A percentile compares a stretch with the other conserved stretches of the same genome.
phyloP scores from a whole-genome alignment of 2,888 invertebrate genomes.

The Hypena proboscidalis region DNA sequence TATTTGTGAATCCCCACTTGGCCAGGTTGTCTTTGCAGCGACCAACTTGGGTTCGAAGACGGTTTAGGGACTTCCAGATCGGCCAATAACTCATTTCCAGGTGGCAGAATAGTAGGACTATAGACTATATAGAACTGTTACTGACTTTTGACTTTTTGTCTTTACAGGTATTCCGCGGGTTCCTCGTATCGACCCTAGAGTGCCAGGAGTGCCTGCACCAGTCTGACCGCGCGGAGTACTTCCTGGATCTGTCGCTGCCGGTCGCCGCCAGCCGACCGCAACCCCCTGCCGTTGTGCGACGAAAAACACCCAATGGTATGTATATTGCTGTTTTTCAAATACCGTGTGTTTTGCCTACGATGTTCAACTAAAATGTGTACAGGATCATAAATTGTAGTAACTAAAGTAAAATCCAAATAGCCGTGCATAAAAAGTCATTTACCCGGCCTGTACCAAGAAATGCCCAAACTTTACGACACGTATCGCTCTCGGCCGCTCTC shows the following conservation, averaged over 20 bases:
- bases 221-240: slow-evolving; percentile 95
- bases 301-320: slow-evolving; percentile 80
- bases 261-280: slow-evolving; percentile 91
- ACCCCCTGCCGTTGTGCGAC: slow-evolving; percentile 86
- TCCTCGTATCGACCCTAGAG: slow-evolving; percentile 94
- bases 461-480: too few relatives aligned
- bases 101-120: too few relatives aligned
- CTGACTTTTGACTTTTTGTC: background rate
- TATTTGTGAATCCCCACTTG: too few relatives aligned
- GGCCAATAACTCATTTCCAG: too few relatives aligned
- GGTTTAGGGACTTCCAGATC: too few relatives aligned
- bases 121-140: too few relatives aligned
- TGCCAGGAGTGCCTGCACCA: slow-evolving; percentile 96
- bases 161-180: slow-evolving; percentile 93
- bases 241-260: slow-evolving; percentile 97
- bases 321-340: background rate
- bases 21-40: background rate
- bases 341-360: background rate
- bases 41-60: background rate
- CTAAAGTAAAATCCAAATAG: too few relatives aligned
- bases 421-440: too few relatives aligned
- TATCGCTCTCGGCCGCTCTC: too few relatives aligned
- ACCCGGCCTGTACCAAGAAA: too few relatives aligned
- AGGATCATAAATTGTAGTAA: too few relatives aligned
- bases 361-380: background rate